Base-by-base conservation (phyloP, 2,888 invertebrate species). In the Chloromyia formosa region DNA sequence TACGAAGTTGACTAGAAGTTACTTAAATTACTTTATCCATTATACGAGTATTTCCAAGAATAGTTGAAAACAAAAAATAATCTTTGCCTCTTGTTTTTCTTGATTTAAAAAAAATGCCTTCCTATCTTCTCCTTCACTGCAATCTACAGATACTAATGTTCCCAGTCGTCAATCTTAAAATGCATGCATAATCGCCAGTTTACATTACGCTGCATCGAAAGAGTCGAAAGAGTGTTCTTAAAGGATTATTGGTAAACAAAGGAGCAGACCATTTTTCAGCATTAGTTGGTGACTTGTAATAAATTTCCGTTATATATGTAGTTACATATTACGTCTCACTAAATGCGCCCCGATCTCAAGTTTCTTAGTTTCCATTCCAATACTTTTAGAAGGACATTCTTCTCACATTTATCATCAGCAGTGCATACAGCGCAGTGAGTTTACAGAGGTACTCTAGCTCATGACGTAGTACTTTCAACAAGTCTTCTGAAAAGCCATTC, bases 391-490 rank as follows among this genome's bases (percentile, higher is more conserved):
- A 60, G 22, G 60, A 22, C 60, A 23, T 60, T 23, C 60, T 60
- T 23, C 23, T n/a, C 23, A 23, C 60, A 60, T 60, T 60, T 23
- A 60, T 60, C 60, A 60, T 60, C 60, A 60, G 60, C 60, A 23
- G 49, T 49, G 49, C 49, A 49, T 12, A 49, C 16, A 35, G 27
- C 27, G 27, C 10, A 5, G 3, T 12, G 16, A 49, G 10, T 49
- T 12, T n/a, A 3, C 12, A n/a, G 20, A 40, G 16, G 40, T 62
- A 40, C 18, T 35, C 18, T 14, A 10, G 7, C 16, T 62, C 18
- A 16, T 40, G 40, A 40, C 62, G 18, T 62, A 62, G 40, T 10
- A 20, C n/a, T 62, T 62, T 62, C 40, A 62, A 62, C 40, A 40
- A 62, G 62, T 35, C 62, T 62, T 1, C 62, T 9, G 40, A 16